These are phyloP conservation scores for Paradisaea rubra DNA, from an alignment of 2,113 vertebrate species.

Conservation along the genomic window DNA sequence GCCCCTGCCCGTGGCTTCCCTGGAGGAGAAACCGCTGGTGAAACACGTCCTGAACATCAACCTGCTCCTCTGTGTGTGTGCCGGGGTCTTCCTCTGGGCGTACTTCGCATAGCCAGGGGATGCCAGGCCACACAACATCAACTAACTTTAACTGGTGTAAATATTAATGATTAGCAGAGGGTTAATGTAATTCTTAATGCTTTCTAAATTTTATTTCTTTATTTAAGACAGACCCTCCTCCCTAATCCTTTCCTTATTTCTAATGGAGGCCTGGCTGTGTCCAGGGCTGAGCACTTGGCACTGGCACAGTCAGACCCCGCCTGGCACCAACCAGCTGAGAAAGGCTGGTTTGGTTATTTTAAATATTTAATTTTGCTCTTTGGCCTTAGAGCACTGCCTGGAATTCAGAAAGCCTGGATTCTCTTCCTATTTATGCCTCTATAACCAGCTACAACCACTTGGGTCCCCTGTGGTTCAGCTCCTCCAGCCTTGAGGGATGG, in stretches of 20 bases:
- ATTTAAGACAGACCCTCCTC: conserved; percentile 18
- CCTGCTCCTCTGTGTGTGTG: conserved; percentile 78
- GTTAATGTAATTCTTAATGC: background rate
- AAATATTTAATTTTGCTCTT: background rate
- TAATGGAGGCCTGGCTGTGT: background rate
- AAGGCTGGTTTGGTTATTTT: background rate
- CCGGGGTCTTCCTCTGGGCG: conserved; percentile 81
- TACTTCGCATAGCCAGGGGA: conserved; percentile 78
- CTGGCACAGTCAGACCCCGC: fast-evolving
- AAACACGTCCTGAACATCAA: conserved; percentile 77
- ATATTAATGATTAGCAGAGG: conserved; percentile 7
- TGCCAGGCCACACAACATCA: background rate
- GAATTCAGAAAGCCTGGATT: background rate
- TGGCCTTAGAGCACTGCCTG: background rate
- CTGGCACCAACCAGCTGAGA: background rate
- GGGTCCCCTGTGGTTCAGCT: background rate
- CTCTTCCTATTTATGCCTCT: background rate
- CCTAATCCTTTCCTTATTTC: background rate
- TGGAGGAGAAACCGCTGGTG: conserved; percentile 74
- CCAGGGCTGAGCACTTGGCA: fast-evolving
- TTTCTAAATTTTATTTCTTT: conserved; percentile 29
- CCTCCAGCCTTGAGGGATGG: background rate
- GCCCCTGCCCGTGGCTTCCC: background rate
- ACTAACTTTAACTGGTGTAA: background rate
- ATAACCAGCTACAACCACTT: background rate